Evolutionary conservation across 2,113 vertebrate genomes (phyloP).

Genomic region (Labrus mixtus): DNA sequence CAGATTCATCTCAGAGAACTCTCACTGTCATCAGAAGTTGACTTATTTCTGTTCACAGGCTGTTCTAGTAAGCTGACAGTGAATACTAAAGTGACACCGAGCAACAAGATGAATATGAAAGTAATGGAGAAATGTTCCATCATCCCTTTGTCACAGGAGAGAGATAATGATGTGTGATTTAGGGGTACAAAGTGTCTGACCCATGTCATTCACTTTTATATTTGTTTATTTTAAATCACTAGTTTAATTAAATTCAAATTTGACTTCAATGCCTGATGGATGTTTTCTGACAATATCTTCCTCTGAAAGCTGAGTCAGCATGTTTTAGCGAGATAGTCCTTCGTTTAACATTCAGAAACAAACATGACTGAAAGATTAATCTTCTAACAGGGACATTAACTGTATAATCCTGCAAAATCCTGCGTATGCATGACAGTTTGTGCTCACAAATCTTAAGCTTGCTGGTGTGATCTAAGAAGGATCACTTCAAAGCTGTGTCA

Average conservation of each 20-base stretch:
- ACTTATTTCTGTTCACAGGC: neutral
- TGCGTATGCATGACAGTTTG: neutral
- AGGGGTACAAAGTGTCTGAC: neutral
- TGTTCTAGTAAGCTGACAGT: neutral
- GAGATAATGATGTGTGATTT: neutral
- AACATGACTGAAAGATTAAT: conserved; percentile 15
- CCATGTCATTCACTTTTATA: too few species aligned
- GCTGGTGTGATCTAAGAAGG: neutral
- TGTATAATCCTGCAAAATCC: neutral
- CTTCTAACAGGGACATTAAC: neutral
- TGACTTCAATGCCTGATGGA: too few species aligned
- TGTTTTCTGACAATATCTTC: neutral
- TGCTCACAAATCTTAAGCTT: neutral
- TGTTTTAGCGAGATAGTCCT: neutral
- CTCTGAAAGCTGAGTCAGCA: neutral
- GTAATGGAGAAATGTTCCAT: neutral
- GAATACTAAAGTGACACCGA: neutral
- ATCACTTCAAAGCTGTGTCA: conserved; percentile 13
- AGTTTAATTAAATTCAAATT: neutral
- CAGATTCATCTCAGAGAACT: neutral
- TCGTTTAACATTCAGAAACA: neutral
- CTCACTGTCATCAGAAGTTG: neutral
- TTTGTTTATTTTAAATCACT: too few species aligned
- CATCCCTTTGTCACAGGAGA: neutral
- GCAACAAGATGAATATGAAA: neutral